These are phyloP conservation scores for Acanthiza pusilla DNA, from an alignment of 2,797 vertebrate genomes.

Conservation along the genomic window DNA sequence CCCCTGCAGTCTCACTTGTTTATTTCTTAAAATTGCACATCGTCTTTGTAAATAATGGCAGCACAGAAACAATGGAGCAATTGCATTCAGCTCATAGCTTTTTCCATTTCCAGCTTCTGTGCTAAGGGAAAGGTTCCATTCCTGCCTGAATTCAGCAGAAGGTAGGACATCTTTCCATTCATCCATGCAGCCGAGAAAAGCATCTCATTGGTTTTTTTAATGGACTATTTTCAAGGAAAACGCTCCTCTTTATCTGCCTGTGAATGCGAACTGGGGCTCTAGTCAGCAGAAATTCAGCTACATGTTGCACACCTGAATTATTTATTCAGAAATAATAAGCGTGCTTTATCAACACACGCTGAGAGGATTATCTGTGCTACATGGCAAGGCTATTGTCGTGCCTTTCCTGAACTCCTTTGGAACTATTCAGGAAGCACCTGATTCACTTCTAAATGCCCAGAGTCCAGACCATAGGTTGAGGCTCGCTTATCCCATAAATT, in stretches of 20 bases:
- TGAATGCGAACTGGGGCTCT: not conserved
- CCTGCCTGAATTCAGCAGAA: not conserved
- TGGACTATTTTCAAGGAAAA: not conserved
- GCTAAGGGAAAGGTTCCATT: not conserved
- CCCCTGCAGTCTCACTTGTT: not conserved
- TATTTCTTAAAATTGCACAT: not conserved
- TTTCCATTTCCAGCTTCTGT: not conserved
- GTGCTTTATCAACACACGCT: slow-evolving; percentile 8
- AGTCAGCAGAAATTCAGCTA: slow-evolving; percentile 35
- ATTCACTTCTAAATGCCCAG: slow-evolving; percentile 39
- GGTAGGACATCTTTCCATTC: not conserved
- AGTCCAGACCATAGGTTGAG: slow-evolving; percentile 20
- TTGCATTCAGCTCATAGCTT: not conserved
- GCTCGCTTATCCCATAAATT: slow-evolving; percentile 59
- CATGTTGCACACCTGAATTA: slow-evolving; percentile 17
- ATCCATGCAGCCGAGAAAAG: not conserved
- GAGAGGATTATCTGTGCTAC: slow-evolving; percentile 8
- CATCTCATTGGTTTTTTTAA: not conserved
- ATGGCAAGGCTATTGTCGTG: not conserved
- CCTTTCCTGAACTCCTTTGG: slow-evolving; percentile 31
- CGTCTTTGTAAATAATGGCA: not conserved
- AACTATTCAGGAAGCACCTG: slow-evolving; percentile 22
- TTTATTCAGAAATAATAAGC: slow-evolving; percentile 41
- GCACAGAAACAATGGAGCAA: not conserved
- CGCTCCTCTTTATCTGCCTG: slow-evolving; percentile 1